Base-by-base conservation (phyloP, 2,797 vertebrate species). In the Poecilia gillii region DNA sequence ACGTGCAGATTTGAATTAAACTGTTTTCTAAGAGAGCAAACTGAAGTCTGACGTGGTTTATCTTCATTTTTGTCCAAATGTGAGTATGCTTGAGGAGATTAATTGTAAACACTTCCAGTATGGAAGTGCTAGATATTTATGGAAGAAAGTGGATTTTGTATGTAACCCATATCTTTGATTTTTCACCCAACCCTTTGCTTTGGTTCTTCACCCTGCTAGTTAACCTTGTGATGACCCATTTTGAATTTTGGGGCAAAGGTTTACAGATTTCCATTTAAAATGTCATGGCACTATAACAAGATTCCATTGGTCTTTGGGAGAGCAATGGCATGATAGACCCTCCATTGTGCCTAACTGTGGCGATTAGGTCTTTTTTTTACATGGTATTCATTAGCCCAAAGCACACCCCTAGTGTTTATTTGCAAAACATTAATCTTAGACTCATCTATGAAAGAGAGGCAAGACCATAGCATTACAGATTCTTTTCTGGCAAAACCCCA, bases 1-100 rank as follows among this genome's bases (percentile, higher is more conserved):
- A 91, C 94, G 93, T 96, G 94, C 90, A 93, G 91, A 91, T 94
- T 91, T 90, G 88, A 90, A 93, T 92, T 93, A 94, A 95, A 94
- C 87, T 81, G 94, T 95, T 94, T 95, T 95, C 90, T 94, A 91
- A 91, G 82, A 79, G 81, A 79, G 82, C 79, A 36, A 62, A 72
- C 72, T 39, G 64, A 57, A 57, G 75, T 76, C 68, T 47, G 39
- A n/a, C 49, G 18, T 79, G 81, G 36, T 84, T 88, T 83, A 36
- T 77, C 16, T 78, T 88, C 13, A 73, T 86, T 88, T 86, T 86
- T 72, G 76, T 85, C 23, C 18, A 23, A 28, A 64, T 39, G 13
- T 20, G 53, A 64, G 11, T 39, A 3, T 41, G 71, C 18, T 75
- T 16, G 41, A 23, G 31, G 20, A 76, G 57, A 66, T 18, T 66